phyloP scores from a whole-genome alignment of 2,888 invertebrate genomes.

The Toxonevra muliebris region DNA sequence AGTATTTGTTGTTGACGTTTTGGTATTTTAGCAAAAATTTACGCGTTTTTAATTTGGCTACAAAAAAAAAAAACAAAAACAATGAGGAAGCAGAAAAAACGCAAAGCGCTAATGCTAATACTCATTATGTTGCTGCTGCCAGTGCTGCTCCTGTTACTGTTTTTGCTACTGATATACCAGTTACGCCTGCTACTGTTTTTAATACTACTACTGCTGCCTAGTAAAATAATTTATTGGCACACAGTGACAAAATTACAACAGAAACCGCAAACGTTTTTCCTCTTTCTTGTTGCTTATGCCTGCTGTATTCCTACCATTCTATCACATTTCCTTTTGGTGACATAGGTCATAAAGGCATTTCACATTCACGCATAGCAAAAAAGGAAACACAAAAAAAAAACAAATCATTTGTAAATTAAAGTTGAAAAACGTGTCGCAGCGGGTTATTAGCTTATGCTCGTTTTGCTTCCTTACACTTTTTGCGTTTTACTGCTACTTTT shows the following conservation, averaged over 20 bases:
- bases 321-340: neutral
- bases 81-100: neutral
- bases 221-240: slow-evolving; percentile 22
- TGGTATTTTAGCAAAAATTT: slow-evolving; percentile 6
- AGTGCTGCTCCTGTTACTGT: neutral
- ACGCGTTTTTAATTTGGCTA: slow-evolving; percentile 23
- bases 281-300: neutral
- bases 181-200: neutral
- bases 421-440: slow-evolving; percentile 23
- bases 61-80: neutral
- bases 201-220: no score
- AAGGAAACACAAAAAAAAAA: slow-evolving; percentile 2
- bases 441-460: slow-evolving; percentile 2
- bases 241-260: no score
- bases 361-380: no score
- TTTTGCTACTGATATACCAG: no score
- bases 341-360: slow-evolving; percentile 6
- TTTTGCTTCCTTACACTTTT: neutral
- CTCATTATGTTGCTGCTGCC: neutral
- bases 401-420: slow-evolving; percentile 25
- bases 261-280: no score
- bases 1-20: neutral
- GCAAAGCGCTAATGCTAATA: neutral
- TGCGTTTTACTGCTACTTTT: neutral
- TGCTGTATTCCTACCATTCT: neutral